Base-by-base conservation (phyloP, 64 coral and sea anemone species). In the Dendrophyllia cribrosa region DNA sequence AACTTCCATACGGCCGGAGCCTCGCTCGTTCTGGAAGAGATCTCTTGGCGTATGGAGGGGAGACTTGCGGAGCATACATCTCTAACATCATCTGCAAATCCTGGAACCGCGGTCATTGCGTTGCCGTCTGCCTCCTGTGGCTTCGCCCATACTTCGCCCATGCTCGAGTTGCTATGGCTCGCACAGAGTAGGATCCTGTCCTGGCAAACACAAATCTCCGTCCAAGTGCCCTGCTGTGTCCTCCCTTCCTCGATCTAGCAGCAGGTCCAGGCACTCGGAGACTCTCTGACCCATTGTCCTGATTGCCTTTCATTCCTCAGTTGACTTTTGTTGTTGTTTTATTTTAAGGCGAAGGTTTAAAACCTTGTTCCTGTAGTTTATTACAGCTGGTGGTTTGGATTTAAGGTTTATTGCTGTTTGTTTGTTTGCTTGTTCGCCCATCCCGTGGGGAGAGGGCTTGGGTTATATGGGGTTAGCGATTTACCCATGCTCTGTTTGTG, bases 101-200 rank as follows among this genome's bases (percentile, higher is more conserved):
- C 58, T 83, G 79, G 79, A 65, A 83, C 61, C 79, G 25, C 17
- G 79, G 79, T 16, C 79, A 64, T 7, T 65, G 79, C 58, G 58
- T 61, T 20, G 23, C 79, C 55, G 1, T 83, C 15, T 24, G 52
- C 53, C 5, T 83, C 59, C 23, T 83, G 59, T 22, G 1, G 1
- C 25, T 83, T 83, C 58, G 60, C 59, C n/a, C 78, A 82, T n/a
- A n/a, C n/a, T n/a, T n/a, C n/a, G n/a, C n/a, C n/a, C 78, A 82
- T 83, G 58, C 44, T n/a, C 55, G 1, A 61, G 50, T 13, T 82
- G 78, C 26, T 9, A 51, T 53, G 78, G 78, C 55, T 16, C 50
- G 19, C 78, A 83, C 58, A 19, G 79, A 8, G 62, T 60, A 8
- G 59, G 21, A 43, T 52, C 43, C 19, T 63, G 79, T n/a, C 58